Evolutionary conservation across 2,113 vertebrate species (phyloP).

Genomic region (Chascanopsetta lugubris): DNA sequence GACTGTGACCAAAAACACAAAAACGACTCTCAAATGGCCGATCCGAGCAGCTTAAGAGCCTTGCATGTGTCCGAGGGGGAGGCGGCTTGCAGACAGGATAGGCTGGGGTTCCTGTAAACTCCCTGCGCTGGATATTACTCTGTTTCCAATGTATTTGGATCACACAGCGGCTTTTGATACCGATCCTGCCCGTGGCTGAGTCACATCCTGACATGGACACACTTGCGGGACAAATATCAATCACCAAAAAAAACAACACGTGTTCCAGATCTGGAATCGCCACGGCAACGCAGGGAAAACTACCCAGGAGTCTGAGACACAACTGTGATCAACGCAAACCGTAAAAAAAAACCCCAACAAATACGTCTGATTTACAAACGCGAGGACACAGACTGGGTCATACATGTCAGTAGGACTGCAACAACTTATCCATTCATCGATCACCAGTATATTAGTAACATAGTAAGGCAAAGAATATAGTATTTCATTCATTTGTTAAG

Average conservation of each 20-base stretch:
- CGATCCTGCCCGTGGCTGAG: slow-evolving; percentile 46
- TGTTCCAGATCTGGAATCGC: not conserved
- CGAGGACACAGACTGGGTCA: no score
- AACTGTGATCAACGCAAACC: not conserved
- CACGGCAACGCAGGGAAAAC: not conserved
- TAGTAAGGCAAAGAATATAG: not conserved
- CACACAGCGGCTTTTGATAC: slow-evolving; percentile 44
- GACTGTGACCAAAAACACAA: not conserved
- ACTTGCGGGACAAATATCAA: slow-evolving; percentile 5
- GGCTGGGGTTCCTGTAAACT: slow-evolving; percentile 60
- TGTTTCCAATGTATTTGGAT: slow-evolving; percentile 45
- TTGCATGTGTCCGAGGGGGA: slow-evolving; percentile 20
- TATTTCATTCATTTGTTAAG: no score
- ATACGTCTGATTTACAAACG: not conserved
- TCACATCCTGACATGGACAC: slow-evolving; percentile 55
- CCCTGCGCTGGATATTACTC: slow-evolving; percentile 17
- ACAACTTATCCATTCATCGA: no score
- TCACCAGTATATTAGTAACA: no score
- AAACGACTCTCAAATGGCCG: not conserved
- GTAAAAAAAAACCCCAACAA: not conserved
- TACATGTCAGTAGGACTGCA: not conserved
- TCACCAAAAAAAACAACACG: not conserved
- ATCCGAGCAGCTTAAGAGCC: slow-evolving; percentile 18
- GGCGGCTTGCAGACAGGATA: slow-evolving; percentile 56
- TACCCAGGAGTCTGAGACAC: not conserved